Evolutionary conservation across 2,888 invertebrate species (phyloP), one percentile per base, ranked within the genome.

Genomic region (Furcula furcula): DNA sequence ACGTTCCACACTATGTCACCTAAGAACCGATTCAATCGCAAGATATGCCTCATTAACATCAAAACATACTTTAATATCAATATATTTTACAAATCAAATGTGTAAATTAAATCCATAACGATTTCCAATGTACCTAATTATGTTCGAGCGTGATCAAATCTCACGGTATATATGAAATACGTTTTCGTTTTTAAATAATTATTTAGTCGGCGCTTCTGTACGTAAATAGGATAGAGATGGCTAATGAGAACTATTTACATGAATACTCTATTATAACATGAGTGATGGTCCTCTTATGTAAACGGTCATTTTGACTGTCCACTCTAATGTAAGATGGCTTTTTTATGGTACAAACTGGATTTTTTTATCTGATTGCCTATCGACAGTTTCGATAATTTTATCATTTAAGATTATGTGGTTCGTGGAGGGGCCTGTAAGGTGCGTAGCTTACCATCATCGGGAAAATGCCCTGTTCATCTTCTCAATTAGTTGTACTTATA

Each of bases 181-280:
- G 47, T 41, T 39, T 37, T 25, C 42, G 46, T 45, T 48, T 46
- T 47, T 36, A 45, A 46, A 33, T 59, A 65, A 64, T 62, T 65
- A 66, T 54, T 56, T 46, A 42, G 56, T 49, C 44, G 55, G 55
- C 53, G 53, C 55, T 62, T 51, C 52, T 54, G 55, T 62, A 60
- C 46, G 60, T 55, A 67, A 75, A 70, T 65, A 65, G 55, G 71
- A 65, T 65, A 57, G 49, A 67, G 61, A 76, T 74, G 71, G 75
- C 74, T 78, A 76, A 82, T 80, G 75, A 78, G 67, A 65, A 65
- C 64, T 67, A 84, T 84, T 83, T 78, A 75, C 84, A 83, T 82
- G 64, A 75, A 74, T 72, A 67, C 58, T 69, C 80, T 73, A 82
- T 82, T 75, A 81, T 56, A 40, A 50, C 55, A 79, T 79, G 81